Conservation (phyloP, 2,113 vertebrate genomes). For the Xyrauchen texanus region DNA sequence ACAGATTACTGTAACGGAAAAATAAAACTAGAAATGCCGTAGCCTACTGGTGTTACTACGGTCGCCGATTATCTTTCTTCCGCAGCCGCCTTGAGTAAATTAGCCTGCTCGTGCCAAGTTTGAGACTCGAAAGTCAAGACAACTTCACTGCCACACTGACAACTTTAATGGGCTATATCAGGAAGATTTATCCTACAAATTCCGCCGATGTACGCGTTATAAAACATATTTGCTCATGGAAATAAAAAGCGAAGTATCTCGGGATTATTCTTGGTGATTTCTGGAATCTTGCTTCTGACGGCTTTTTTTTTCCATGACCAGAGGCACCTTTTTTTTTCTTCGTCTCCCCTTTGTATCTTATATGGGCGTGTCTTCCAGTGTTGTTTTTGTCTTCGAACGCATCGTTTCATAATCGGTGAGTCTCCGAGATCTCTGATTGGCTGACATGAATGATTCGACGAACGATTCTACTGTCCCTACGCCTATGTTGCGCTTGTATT, state of each 20-base stretch:
- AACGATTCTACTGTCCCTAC: constrained; percentile 15
- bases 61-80: constrained; percentile 49
- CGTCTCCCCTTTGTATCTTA: constrained; percentile 30
- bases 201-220: not conserved
- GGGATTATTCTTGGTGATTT: constrained; percentile 38
- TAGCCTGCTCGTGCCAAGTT: constrained; percentile 51
- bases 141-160: constrained; percentile 14
- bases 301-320: constrained; percentile 50
- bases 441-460: not conserved
- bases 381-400: constrained; percentile 35
- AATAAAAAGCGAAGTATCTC: constrained; percentile 11
- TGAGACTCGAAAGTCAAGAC: constrained; percentile 51
- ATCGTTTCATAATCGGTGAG: not conserved
- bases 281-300: constrained; percentile 33
- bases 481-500: not conserved
- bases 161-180: not conserved
- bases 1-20: too few relatives aligned
- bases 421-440: not conserved
- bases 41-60: constrained; percentile 6
- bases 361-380: constrained; percentile 42
- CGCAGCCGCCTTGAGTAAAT: constrained; percentile 55
- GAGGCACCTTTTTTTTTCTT: constrained; percentile 56
- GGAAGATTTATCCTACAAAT: not conserved
- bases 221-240: not conserved
- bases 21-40: too few relatives aligned